phyloP scores from a whole-genome alignment of 2,113 vertebrate genomes.

The Scopus umbretta region DNA sequence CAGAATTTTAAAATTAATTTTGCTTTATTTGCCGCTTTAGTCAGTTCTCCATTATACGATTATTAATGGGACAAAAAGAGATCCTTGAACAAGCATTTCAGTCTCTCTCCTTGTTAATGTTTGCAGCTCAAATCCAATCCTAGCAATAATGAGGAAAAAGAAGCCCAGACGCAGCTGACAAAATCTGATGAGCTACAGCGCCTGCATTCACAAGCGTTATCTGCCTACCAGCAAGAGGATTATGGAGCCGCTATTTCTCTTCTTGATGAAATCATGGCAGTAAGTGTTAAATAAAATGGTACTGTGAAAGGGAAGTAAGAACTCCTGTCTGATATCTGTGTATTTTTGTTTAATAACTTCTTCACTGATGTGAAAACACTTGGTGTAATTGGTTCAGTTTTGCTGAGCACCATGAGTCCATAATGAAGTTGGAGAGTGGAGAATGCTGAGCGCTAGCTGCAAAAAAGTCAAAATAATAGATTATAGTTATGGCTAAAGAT shows the following conservation, averaged over 20 bases:
- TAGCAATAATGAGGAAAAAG: slow-evolving; percentile 83
- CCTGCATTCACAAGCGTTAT: slow-evolving; percentile 76
- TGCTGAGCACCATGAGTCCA: neutral
- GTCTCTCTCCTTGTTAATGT: neutral
- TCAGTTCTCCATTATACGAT: neutral
- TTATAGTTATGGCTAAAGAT: neutral
- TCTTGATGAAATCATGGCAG: slow-evolving; percentile 88
- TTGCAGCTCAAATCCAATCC: slow-evolving; percentile 89
- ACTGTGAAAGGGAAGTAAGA: neutral
- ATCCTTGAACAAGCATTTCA: neutral
- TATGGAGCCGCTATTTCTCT: slow-evolving; percentile 71
- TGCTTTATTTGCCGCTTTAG: neutral
- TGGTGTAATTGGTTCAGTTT: neutral
- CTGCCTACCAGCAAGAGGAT: slow-evolving; percentile 75
- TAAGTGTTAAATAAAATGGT: slow-evolving; percentile 61
- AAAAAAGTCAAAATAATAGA: neutral
- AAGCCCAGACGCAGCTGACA: slow-evolving; percentile 84
- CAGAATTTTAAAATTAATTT: neutral
- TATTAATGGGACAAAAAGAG: neutral
- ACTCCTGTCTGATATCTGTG: neutral
- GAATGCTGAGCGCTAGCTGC: neutral
- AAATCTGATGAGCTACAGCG: slow-evolving; percentile 91
- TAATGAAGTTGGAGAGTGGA: neutral
- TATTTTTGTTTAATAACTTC: neutral
- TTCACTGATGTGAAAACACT: neutral